A percentile compares a stretch with the other conserved stretches of the same genome.
Conservation (phyloP, 2,113 vertebrate species). For the Pterocles gutturalis region DNA sequence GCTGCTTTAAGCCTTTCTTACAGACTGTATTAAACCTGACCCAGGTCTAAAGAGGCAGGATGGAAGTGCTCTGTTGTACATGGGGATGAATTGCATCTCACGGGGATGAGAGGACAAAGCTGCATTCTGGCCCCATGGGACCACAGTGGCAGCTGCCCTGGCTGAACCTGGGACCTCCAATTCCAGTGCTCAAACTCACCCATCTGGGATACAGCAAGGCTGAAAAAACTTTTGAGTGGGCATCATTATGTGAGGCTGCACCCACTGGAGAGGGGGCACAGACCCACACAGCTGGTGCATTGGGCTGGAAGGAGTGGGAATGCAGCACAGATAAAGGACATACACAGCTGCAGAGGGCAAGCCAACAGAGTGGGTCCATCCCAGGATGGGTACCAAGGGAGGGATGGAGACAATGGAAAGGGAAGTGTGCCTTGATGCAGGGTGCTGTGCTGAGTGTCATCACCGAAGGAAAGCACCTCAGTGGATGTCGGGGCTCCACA, state of each 20-base stretch:
- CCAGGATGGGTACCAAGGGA: not conserved
- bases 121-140: not conserved
- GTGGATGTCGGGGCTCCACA: not conserved
- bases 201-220: fast-evolving
- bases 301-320: not conserved
- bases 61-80: not conserved
- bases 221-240: not conserved
- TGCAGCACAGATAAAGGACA: not conserved
- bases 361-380: not conserved
- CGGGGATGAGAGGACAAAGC: not conserved
- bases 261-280: not conserved
- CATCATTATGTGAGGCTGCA: fast-evolving
- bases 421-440: not conserved
- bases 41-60: not conserved
- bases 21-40: constrained; percentile 56
- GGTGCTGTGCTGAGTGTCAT: not conserved
- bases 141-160: fast-evolving
- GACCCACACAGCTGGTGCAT: not conserved
- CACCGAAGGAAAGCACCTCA: not conserved
- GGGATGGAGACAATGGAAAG: not conserved
- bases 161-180: not conserved
- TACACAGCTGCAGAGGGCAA: not conserved
- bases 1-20: constrained; percentile 55
- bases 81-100: not conserved
- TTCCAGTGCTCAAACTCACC: not conserved